phyloP scores from a whole-genome alignment of 2,888 invertebrate species.

The Nipponacmea schrenckii region DNA sequence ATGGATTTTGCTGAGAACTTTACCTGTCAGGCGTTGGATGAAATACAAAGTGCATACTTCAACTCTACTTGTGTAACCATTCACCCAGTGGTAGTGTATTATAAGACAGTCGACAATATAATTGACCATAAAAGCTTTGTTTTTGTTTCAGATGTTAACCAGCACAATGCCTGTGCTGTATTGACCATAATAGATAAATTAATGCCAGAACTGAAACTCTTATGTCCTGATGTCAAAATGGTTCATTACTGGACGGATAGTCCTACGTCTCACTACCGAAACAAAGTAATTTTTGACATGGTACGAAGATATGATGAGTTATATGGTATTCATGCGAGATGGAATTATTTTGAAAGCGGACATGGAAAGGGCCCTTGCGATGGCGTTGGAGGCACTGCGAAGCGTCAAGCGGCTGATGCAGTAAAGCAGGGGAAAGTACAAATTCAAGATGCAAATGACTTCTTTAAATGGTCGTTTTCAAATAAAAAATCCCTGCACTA shows the following conservation, averaged over 20 bases:
- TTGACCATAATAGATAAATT: slow-evolving; percentile 20
- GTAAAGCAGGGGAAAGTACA: slow-evolving; percentile 18
- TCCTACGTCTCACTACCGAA: slow-evolving; percentile 33
- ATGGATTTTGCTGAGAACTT: slow-evolving; percentile 39
- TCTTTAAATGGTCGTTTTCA: slow-evolving; percentile 17
- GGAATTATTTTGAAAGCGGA: slow-evolving; percentile 34
- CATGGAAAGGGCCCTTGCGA: slow-evolving; percentile 32
- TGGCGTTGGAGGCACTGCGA: slow-evolving; percentile 28
- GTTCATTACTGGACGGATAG: slow-evolving; percentile 37
- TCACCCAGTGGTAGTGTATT: not conserved
- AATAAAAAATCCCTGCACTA: slow-evolving; percentile 15
- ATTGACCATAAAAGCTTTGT: slow-evolving; percentile 22
- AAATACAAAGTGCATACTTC: not conserved
- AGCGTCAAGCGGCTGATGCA: slow-evolving; percentile 26
- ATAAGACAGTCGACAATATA: not conserved
- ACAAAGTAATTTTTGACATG: slow-evolving; percentile 28
- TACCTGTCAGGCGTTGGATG: slow-evolving; percentile 15
- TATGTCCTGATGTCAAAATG: not conserved
- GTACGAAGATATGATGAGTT: slow-evolving; percentile 24
- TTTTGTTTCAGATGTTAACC: slow-evolving; percentile 31
- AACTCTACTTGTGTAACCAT: not conserved
- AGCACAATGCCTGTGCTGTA: slow-evolving; percentile 22
- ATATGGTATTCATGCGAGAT: slow-evolving; percentile 20
- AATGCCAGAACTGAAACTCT: not conserved
- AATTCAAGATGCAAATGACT: slow-evolving; percentile 28